Evolutionary conservation across 2,888 invertebrate species (phyloP).

Genomic region (Augiades crinisus): DNA sequence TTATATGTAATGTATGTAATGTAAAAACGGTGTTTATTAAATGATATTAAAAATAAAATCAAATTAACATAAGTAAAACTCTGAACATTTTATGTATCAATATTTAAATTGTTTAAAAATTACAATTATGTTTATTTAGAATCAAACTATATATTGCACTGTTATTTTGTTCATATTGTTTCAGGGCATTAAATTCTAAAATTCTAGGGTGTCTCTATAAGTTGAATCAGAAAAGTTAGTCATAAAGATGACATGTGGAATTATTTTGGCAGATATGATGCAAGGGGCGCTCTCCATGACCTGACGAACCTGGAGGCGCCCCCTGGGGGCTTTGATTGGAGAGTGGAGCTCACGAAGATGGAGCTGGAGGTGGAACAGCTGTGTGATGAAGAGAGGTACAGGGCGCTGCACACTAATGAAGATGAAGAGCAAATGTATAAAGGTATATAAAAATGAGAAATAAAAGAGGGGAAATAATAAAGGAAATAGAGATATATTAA

Average conservation of each 20-base stretch:
- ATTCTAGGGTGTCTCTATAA: neutral
- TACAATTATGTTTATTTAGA: too few relatives aligned
- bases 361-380: slow-evolving; percentile 92
- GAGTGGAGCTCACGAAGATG: slow-evolving; percentile 84
- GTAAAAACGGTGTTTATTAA: too few relatives aligned
- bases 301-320: slow-evolving; percentile 90
- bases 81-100: too few relatives aligned
- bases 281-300: slow-evolving; percentile 95
- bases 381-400: slow-evolving; percentile 97
- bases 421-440: slow-evolving; percentile 94
- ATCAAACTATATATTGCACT: too few relatives aligned
- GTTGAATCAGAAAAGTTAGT: neutral
- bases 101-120: too few relatives aligned
- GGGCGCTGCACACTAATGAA: slow-evolving; percentile 92
- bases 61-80: too few relatives aligned
- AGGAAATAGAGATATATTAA: too few relatives aligned
- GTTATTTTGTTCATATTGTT: neutral
- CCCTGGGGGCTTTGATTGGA: slow-evolving; percentile 84
- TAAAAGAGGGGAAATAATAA: too few relatives aligned
- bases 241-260: slow-evolving; percentile 14
- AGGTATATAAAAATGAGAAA: slow-evolving; percentile 79
- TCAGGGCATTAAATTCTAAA: too few relatives aligned
- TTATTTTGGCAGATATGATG: slow-evolving; percentile 91
- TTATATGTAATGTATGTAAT: too few relatives aligned
- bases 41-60: too few relatives aligned